Evolutionary conservation across 2,888 invertebrate species (phyloP), one percentile per base, ranked within the genome.

Genomic region (Phanerotoma sp.): DNA sequence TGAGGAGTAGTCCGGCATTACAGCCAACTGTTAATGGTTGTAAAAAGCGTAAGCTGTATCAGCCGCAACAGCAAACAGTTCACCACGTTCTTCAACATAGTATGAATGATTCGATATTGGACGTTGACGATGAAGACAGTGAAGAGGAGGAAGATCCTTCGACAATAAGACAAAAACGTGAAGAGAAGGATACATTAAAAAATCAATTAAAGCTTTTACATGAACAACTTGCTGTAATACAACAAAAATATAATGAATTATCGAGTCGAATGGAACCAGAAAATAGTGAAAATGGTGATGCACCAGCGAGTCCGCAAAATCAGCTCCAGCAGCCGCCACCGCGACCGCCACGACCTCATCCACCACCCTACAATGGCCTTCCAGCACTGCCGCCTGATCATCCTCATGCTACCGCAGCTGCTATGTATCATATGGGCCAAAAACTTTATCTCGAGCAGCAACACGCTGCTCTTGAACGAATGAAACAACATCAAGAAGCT

Each of bases 11-110:
- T 74, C 92, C 92, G 33, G 89, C 87, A 60, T 69, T 79, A 21
- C 88, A 88, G 18, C 83, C 80, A n/a, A n/a, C n/a, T 10, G 90
- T 91, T 65, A 94, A 94, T 79, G 94, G 95, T 45, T 95, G 94
- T 79, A 95, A 95, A 78, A 97, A 97, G 79, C 85, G 96, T 44
- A 97, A 97, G 79, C 83, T 96, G 25, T 96, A 96, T 75, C 94
- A 95, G 72, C 96, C 96, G 10, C 94, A 95, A 77, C 96, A 96
- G 73, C 93, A 95, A 77, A 90, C 90, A 72, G 82, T 80, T 3
- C 82, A 82, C 41, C 77, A 83, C 50, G 82, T 82, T 55, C 79
- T 84, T 49, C 86, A 86, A 50, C 79, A 83, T 18, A 80, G 80
- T 54, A 75, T 83, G 61, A 82, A 79, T 64, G 81, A 80, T 66